Evolutionary conservation across 2,888 invertebrate species (phyloP).

Genomic region (Doris montereyensis): DNA sequence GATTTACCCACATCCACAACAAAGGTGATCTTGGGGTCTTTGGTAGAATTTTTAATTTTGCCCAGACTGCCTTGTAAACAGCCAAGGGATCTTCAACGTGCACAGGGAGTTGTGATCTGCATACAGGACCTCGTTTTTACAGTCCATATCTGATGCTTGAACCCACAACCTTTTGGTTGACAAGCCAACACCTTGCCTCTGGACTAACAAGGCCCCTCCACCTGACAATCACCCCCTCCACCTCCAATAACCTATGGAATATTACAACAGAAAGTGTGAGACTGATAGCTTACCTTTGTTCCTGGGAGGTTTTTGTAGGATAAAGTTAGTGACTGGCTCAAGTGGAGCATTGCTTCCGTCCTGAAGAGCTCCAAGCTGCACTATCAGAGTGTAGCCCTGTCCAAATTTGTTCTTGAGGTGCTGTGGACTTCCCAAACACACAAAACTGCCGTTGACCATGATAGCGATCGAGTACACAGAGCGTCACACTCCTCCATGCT

Average conservation of each 20-base stretch:
- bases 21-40: no score
- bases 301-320: conserved; percentile 31
- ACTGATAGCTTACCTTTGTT: conserved; percentile 34
- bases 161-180: no score
- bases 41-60: no score
- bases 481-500: conserved; percentile 73
- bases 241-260: no score
- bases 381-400: conserved; percentile 79
- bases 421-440: conserved; percentile 73
- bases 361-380: conserved; percentile 69
- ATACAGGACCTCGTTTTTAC: no score
- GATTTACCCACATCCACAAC: no score
- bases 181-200: neutral
- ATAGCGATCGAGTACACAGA: conserved; percentile 73
- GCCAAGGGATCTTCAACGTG: no score
- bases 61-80: no score
- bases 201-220: neutral
- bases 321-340: conserved; percentile 29
- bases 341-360: conserved; percentile 35
- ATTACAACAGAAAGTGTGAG: no score
- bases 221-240: no score
- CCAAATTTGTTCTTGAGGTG: conserved; percentile 76
- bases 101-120: no score
- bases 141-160: no score
- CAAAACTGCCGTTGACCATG: conserved; percentile 74